A percentile compares a stretch with the other conserved stretches of the same genome.
Conservation (phyloP, 1,140 invertebrate species). For the Microplitis mediator region DNA sequence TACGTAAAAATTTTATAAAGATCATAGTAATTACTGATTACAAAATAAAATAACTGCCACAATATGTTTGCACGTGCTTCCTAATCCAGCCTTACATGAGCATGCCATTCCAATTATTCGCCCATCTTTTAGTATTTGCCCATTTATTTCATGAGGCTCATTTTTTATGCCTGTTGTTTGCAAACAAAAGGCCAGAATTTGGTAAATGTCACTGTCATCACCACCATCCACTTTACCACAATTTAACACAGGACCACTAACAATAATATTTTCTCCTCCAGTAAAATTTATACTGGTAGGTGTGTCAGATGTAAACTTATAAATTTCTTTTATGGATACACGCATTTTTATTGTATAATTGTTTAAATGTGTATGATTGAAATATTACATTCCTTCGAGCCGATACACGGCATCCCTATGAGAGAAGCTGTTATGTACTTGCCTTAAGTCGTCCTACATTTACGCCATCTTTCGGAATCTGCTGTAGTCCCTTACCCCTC, state of each 20-base stretch:
- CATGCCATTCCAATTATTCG: slow-evolving; percentile 18
- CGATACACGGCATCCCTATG: too few species aligned
- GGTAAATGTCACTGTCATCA: background rate
- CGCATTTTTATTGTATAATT: too few species aligned
- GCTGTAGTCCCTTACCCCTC: too few species aligned
- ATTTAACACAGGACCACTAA: slow-evolving; percentile 8
- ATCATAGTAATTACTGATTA: background rate
- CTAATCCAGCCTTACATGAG: slow-evolving; percentile 26
- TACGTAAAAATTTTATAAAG: background rate
- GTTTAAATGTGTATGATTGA: too few species aligned
- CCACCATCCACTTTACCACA: slow-evolving; percentile 4
- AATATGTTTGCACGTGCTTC: slow-evolving; percentile 28
- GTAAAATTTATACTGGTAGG: too few species aligned
- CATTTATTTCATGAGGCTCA: slow-evolving; percentile 21
- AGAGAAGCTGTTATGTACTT: too few species aligned
- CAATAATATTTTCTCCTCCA: slow-evolving; percentile 16
- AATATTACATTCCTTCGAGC: too few species aligned
- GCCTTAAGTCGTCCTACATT: too few species aligned
- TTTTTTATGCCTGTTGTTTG: slow-evolving; percentile 22
- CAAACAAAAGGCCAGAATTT: slow-evolving; percentile 17
- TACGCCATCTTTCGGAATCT: too few species aligned
- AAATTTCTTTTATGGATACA: too few species aligned
- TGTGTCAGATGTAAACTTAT: too few species aligned
- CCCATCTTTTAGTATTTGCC: slow-evolving; percentile 10
- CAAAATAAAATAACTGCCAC: slow-evolving; percentile 19